Conservation (phyloP, 1,140 invertebrate species). For the Euwallacea similis region DNA sequence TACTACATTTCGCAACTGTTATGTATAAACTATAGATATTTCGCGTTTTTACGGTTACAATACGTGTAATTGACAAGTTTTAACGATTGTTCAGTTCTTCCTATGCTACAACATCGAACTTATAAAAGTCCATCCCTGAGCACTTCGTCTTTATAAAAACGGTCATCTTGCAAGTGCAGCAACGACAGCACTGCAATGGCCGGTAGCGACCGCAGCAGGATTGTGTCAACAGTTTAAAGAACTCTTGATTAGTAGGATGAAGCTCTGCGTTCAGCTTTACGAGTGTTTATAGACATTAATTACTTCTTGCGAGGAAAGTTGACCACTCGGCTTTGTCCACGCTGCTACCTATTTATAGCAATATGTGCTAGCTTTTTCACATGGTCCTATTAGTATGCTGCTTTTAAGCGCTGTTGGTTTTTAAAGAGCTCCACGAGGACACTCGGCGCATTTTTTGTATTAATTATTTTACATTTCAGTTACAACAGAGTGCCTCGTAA, state of each 20-base stretch:
- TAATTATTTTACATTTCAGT: constrained; percentile 28
- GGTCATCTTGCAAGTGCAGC: constrained; percentile 32
- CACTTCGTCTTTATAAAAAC: constrained; percentile 20
- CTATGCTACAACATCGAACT: neutral
- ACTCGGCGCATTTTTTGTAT: constrained; percentile 19
- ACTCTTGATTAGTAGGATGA: constrained; percentile 45
- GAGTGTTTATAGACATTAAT: constrained; percentile 48
- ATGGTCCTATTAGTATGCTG: constrained; percentile 30
- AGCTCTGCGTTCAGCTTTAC: constrained; percentile 30
- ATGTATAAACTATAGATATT: no score
- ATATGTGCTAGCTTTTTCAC: constrained; percentile 34
- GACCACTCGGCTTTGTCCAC: constrained; percentile 39
- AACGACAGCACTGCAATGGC: constrained; percentile 25
- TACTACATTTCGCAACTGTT: no score
- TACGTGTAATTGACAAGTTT: no score
- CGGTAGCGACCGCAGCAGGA: constrained; percentile 37
- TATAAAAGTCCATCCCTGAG: constrained; percentile 9
- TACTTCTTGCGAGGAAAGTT: constrained; percentile 45
- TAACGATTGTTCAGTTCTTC: no score
- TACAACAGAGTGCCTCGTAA: constrained; percentile 19
- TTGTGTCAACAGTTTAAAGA: constrained; percentile 46
- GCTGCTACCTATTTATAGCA: constrained; percentile 32
- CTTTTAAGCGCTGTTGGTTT: constrained; percentile 36
- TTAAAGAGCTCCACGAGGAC: constrained; percentile 22
- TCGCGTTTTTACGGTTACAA: no score